Conservation (phyloP, 92 coral and sea anemone species). For the Porites evermanni region DNA sequence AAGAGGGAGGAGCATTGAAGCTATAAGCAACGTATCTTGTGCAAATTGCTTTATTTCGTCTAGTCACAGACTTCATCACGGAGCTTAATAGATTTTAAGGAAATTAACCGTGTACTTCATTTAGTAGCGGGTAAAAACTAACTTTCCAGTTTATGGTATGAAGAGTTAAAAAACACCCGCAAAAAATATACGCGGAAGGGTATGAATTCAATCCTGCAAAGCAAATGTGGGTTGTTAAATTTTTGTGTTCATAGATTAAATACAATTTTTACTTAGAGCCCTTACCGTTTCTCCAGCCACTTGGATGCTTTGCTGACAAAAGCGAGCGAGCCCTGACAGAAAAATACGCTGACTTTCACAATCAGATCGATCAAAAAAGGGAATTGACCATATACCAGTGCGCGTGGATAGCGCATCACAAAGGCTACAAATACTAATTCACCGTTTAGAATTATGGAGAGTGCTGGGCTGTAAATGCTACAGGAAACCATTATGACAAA, state of each 20-base stretch:
- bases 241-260: too few species aligned
- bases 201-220: too few species aligned
- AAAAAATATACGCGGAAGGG: too few species aligned
- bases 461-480: constrained; percentile 74
- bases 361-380: constrained; percentile 47
- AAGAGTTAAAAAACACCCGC: too few species aligned
- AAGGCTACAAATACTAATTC: constrained; percentile 64
- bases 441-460: constrained; percentile 85
- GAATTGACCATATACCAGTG: constrained; percentile 63
- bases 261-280: constrained; percentile 7
- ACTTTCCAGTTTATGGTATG: too few species aligned
- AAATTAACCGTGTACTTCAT: too few species aligned
- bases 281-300: constrained; percentile 16
- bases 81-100: too few species aligned
- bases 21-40: too few species aligned
- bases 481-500: constrained; percentile 30
- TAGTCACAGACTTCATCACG: too few species aligned
- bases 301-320: constrained; percentile 54
- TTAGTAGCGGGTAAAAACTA: too few species aligned
- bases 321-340: constrained; percentile 51
- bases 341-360: constrained; percentile 50
- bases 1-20: too few species aligned
- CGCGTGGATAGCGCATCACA: constrained; percentile 63
- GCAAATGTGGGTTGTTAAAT: neutral
- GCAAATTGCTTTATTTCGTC: too few species aligned